Evolutionary conservation across 2,888 invertebrate genomes (phyloP).

Genomic region (Hartigia nigra): DNA sequence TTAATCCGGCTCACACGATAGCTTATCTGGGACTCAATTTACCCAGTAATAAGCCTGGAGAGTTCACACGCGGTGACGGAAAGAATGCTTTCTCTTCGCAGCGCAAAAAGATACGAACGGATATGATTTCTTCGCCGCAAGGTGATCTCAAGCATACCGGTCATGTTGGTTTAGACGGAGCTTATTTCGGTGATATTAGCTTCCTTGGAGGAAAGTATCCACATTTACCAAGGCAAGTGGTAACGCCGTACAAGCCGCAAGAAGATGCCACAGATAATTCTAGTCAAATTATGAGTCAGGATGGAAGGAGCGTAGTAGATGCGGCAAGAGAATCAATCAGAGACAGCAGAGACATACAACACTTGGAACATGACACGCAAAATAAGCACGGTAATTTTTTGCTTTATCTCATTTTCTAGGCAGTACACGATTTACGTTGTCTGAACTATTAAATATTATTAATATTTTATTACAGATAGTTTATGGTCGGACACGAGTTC

Average conservation of each 20-base stretch:
- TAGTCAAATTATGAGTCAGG: constrained; percentile 56
- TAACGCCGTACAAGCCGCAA: constrained; percentile 89
- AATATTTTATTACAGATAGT: constrained; percentile 46
- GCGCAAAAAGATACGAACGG: constrained; percentile 78
- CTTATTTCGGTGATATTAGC: constrained; percentile 94
- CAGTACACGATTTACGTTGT: constrained; percentile 2
- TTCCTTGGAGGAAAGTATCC: constrained; percentile 79
- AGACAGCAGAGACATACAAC: constrained; percentile 51
- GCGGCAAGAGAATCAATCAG: constrained; percentile 47
- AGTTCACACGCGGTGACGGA: constrained; percentile 69
- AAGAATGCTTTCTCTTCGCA: constrained; percentile 71
- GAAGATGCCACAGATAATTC: constrained; percentile 72
- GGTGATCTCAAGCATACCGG: constrained; percentile 96
- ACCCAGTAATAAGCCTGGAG: constrained; percentile 72
- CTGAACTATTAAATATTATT: neutral
- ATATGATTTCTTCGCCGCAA: constrained; percentile 97
- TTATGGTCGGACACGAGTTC: constrained; percentile 60
- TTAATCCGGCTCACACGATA: constrained; percentile 90
- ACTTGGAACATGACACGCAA: constrained; percentile 47
- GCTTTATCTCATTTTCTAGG: neutral
- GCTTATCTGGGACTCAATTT: constrained; percentile 86
- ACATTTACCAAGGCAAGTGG: constrained; percentile 88
- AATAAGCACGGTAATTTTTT: constrained; percentile 55
- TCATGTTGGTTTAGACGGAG: constrained; percentile 97
- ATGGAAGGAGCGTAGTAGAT: constrained; percentile 40